These are phyloP conservation scores for Tenodera sinensis DNA, from an alignment of 2,888 invertebrate species.

Conservation along the genomic window DNA sequence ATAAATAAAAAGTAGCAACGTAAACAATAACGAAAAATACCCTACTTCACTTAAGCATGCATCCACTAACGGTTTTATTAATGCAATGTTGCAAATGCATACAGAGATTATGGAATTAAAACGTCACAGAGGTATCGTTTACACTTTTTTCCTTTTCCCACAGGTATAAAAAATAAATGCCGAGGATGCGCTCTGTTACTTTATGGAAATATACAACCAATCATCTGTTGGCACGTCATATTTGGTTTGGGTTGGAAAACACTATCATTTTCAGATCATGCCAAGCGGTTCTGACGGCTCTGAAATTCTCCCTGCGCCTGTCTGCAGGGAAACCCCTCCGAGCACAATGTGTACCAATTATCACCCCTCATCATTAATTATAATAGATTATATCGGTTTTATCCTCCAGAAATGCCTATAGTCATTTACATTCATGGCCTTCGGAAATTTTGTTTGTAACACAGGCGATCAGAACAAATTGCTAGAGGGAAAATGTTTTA, in stretches of 20 bases:
- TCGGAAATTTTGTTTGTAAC: neutral
- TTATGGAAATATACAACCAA: neutral
- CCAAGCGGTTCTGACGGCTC: neutral
- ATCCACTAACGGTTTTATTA: neutral
- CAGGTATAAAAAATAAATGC: neutral
- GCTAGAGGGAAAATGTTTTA: neutral
- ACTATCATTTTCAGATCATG: neutral
- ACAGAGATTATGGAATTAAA: neutral
- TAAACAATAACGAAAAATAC: too few species aligned
- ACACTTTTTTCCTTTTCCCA: neutral
- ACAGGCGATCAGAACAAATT: neutral
- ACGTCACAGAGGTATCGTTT: neutral
- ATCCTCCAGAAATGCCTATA: neutral
- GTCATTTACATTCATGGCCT: neutral
- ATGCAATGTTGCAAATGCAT: neutral
- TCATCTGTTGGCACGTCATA: neutral
- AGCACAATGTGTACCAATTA: slow-evolving; percentile 1
- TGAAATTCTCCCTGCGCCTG: neutral
- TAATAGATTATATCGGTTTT: slow-evolving; percentile 5
- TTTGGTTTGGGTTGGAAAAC: neutral
- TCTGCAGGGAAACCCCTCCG: neutral
- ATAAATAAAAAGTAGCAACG: too few species aligned
- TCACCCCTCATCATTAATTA: slow-evolving; percentile 13
- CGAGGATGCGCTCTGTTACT: neutral
- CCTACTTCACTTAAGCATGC: neutral